Evolutionary conservation across 1,140 invertebrate species (phyloP), one percentile per base, ranked within the genome.

Genomic region (Vanessa tameamea): DNA sequence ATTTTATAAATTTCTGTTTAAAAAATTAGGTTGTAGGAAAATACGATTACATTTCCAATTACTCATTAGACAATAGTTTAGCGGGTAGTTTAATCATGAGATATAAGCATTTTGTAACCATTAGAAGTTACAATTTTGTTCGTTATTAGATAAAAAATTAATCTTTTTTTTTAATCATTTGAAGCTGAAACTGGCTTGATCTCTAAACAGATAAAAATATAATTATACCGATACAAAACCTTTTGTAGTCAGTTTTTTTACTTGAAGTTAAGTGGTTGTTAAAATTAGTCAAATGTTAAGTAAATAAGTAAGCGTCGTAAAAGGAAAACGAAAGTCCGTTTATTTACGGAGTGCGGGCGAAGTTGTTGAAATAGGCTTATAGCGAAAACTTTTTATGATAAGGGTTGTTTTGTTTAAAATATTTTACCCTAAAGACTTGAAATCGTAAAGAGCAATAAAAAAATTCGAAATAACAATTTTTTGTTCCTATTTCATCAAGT

Each of bases 281-380:
- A 26, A 57, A 55, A 55, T 55, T 55, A 20, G 53, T 55, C 16
- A 9, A 12, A 23, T 7, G 15, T 37, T 37, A 61, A 61, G 31
- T 26, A 61, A 59, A 61, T 26, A 37, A 37, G 55, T 23, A n/a
- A 31, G 31, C 26, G 14, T 8, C 57, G 31, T 37, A 23, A 37
- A 37, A 37, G 14, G 57, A 61, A 61, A 61, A 61, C 57, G 57
- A 23, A 31, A 61, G 57, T 14, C 57, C 14, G 11, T 61, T 61
- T 61, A 61, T 61, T 61, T 31, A 37, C 57, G 15, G 9, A 59
- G 55, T 26, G 23, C 55, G 55, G 55, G 3, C 55, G 4, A 20
- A 61, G 26, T 61, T 61, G 57, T 61, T 23, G 57, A 61, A 26
- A 61, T 9, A 26, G 26, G 31, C 57, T 37, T 61, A 61, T 37